These are phyloP conservation scores for Andrena minutula DNA, from an alignment of 2,888 invertebrate species.

Conservation along the genomic window DNA sequence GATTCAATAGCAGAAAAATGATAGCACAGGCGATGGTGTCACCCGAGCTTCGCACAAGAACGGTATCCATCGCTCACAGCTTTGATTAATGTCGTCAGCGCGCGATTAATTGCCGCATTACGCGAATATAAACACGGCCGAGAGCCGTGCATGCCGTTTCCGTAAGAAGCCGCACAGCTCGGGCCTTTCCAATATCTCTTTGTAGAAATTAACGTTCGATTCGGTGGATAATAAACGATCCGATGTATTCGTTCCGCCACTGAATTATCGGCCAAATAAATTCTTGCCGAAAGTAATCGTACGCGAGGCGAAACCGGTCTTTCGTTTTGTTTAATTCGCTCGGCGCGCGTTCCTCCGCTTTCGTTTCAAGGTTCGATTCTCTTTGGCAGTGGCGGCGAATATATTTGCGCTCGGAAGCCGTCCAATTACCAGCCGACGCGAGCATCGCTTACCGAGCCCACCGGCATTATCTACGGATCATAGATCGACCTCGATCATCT, in stretches of 20 bases:
- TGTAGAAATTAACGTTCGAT: conserved; percentile 50
- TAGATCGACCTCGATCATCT: neutral
- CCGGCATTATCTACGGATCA: conserved; percentile 1
- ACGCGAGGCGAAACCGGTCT: conserved; percentile 50
- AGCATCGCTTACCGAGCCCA: neutral
- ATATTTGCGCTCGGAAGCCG: conserved; percentile 10
- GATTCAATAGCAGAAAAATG: neutral
- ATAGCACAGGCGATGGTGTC: neutral
- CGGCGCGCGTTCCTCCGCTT: neutral
- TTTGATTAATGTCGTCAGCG: conserved; percentile 59
- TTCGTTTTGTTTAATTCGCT: conserved; percentile 40
- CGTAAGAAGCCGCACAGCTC: neutral
- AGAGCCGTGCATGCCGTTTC: conserved; percentile 17
- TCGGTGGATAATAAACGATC: conserved; percentile 53
- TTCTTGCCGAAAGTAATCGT: conserved; percentile 56
- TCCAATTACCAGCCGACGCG: conserved; percentile 15
- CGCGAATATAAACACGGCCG: conserved; percentile 49
- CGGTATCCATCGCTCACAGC: conserved; percentile 20
- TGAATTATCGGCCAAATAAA: conserved; percentile 57
- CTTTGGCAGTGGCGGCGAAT: neutral
- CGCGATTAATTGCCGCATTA: conserved; percentile 64
- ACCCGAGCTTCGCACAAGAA: neutral
- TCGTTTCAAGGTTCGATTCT: conserved; percentile 48
- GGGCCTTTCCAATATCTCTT: conserved; percentile 34
- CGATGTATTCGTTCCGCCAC: conserved; percentile 45